Conservation (phyloP, 1,140 invertebrate genomes). For the Pseudoatta argentina region DNA sequence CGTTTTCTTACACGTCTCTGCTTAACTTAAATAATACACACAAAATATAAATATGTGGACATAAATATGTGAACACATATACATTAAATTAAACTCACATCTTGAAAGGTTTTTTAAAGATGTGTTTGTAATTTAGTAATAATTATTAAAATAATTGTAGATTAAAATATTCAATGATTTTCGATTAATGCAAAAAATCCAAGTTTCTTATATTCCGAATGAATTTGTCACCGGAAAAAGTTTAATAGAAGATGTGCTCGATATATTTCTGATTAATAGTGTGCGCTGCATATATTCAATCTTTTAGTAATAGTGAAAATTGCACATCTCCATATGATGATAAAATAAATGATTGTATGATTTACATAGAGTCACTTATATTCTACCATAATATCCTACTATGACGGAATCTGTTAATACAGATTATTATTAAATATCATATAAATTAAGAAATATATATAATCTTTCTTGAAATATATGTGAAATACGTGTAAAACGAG, state of each 20-base stretch:
- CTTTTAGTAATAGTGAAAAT: slow-evolving; percentile 29
- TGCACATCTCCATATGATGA: slow-evolving; percentile 35
- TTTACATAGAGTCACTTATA: neutral
- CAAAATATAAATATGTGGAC: slow-evolving; percentile 26
- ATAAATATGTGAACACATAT: neutral
- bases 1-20: slow-evolving; percentile 11
- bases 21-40: slow-evolving; percentile 31
- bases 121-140: slow-evolving; percentile 12
- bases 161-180: slow-evolving; percentile 13
- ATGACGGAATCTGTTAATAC: neutral
- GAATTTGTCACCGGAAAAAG: slow-evolving; percentile 21
- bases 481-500: neutral
- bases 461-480: slow-evolving; percentile 3
- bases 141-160: slow-evolving; percentile 1
- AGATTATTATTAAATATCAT: slow-evolving; percentile 23
- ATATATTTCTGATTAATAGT: slow-evolving; percentile 33
- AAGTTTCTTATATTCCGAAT: neutral
- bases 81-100: slow-evolving; percentile 11
- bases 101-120: slow-evolving; percentile 20
- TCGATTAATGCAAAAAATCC: slow-evolving; percentile 16
- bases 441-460: slow-evolving; percentile 16
- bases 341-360: slow-evolving; percentile 14
- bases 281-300: slow-evolving; percentile 1
- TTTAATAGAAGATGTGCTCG: slow-evolving; percentile 41
- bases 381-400: neutral